Conservation (phyloP, 2,888 invertebrate species). For the Epinotia ramella region DNA sequence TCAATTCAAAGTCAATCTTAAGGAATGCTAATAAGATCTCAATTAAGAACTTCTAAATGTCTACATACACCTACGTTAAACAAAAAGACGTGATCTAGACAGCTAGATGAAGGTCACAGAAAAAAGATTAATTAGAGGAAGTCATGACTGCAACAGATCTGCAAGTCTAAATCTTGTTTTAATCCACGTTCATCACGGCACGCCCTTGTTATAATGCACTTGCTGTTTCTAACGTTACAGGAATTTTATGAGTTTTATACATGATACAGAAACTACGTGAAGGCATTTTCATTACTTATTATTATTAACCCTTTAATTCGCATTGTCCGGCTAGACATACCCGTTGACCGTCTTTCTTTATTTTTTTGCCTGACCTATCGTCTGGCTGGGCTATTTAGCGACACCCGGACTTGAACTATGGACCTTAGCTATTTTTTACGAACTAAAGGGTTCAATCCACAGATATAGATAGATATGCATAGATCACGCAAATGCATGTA, state of each 20-base stretch:
- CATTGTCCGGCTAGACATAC: too few relatives aligned
- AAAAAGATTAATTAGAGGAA: conserved; percentile 34
- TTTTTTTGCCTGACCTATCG: too few relatives aligned
- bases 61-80: neutral
- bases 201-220: conserved; percentile 22
- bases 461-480: too few relatives aligned
- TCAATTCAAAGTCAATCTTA: neutral
- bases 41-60: neutral
- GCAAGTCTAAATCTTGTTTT: conserved; percentile 15
- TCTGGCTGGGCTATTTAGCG: too few relatives aligned
- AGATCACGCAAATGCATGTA: too few relatives aligned
- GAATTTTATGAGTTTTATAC: neutral
- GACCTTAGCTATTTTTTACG: too few relatives aligned
- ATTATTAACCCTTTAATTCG: too few relatives aligned
- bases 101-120: conserved; percentile 40
- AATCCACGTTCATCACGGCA: conserved; percentile 24
- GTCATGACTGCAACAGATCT: conserved; percentile 33
- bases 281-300: too few relatives aligned
- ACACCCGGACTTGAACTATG: too few relatives aligned
- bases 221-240: conserved; percentile 11
- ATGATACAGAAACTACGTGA: too few relatives aligned
- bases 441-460: too few relatives aligned
- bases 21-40: neutral
- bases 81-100: conserved; percentile 26
- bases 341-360: too few relatives aligned